These are phyloP conservation scores for Empis livida DNA, from an alignment of 2,888 invertebrate species.

Conservation along the genomic window DNA sequence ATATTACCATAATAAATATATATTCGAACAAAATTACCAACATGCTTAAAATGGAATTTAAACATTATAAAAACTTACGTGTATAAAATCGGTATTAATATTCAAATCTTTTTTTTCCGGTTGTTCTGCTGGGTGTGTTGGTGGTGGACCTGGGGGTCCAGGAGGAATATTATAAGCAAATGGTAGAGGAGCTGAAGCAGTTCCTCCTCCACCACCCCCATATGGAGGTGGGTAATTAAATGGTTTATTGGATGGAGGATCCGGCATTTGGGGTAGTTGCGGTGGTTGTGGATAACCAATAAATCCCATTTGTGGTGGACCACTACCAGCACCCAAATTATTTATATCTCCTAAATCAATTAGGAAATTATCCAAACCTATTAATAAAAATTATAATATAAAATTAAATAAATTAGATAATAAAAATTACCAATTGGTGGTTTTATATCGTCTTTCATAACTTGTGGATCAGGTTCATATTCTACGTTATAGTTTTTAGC, in stretches of 20 bases:
- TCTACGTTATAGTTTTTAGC: constrained; percentile 90
- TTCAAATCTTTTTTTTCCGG: constrained; percentile 50
- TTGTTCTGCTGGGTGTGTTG: constrained; percentile 18
- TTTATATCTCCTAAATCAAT: constrained; percentile 52
- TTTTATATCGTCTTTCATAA: constrained; percentile 59
- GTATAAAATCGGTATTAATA: constrained; percentile 43
- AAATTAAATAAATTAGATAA: constrained; percentile 1
- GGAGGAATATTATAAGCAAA: constrained; percentile 2
- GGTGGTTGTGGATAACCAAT: constrained; percentile 68
- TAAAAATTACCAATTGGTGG: constrained; percentile 29
- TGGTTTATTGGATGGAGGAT: constrained; percentile 40
- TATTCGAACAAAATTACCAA: not conserved
- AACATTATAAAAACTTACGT: constrained; percentile 28
- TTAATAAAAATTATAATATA: not conserved
- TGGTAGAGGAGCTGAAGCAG: constrained; percentile 34
- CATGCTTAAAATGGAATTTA: constrained; percentile 7
- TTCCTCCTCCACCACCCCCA: constrained; percentile 32
- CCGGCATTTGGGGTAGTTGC: constrained; percentile 42
- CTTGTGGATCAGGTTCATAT: constrained; percentile 89
- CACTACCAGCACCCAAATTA: constrained; percentile 41
- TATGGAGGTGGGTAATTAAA: constrained; percentile 50
- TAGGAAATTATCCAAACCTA: constrained; percentile 51
- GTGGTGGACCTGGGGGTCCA: constrained; percentile 20
- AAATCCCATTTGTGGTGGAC: constrained; percentile 65
- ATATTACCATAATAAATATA: not conserved